Base-by-base conservation (phyloP, 2,113 vertebrate genomes). In the Cebidichthys violaceus region DNA sequence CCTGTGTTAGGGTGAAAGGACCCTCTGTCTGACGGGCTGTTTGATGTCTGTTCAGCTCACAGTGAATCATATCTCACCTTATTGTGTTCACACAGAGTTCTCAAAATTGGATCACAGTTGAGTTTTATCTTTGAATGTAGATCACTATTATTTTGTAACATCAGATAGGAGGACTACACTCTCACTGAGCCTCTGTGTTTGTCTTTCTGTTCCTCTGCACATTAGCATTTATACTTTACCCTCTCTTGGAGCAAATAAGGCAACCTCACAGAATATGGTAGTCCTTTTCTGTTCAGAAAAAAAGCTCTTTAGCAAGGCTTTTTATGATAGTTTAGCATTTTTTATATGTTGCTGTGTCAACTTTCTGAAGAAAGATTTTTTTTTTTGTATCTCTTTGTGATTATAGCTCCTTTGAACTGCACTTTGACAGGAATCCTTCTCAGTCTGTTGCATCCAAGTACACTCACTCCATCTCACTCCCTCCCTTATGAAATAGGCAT, bases 91-190 rank as follows among this genome's bases (percentile, higher is more conserved):
- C 72, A 85, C 82, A 59, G 70, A 84, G 77, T 70, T 81, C 75
- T 81, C 33, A 87, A 83, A 88, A 89, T 89, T 80, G 84, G 70
- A 90, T 88, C 76, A 87, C 84, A 82, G 85, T 86, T 75, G 84
- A 84, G 77, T 81, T 89, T 86, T 88, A 77, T 88, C 85, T 89
- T 54, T 81, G 47, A 83, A 77, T 75, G 79, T 33, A 74, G 73
- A 87, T 84, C 76, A 85, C 61, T 84, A 50, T 79, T 64, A 71
- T 84, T 86, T 37, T 37, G 35, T 37, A n/a, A n/a, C 45, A n/a
- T 79, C 64, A 72, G 47, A 85, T n/a, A 74, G 20, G 14, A 47
- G 50, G 69, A 77, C 64, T 59, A 67, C 57, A 82, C 41, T 67
- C n/a, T 61, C 13, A 13, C 29, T 15, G 22, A 55, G 29, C 66